Base-by-base conservation (phyloP, 2,888 invertebrate genomes). In the Lasioglossum villosulum region DNA sequence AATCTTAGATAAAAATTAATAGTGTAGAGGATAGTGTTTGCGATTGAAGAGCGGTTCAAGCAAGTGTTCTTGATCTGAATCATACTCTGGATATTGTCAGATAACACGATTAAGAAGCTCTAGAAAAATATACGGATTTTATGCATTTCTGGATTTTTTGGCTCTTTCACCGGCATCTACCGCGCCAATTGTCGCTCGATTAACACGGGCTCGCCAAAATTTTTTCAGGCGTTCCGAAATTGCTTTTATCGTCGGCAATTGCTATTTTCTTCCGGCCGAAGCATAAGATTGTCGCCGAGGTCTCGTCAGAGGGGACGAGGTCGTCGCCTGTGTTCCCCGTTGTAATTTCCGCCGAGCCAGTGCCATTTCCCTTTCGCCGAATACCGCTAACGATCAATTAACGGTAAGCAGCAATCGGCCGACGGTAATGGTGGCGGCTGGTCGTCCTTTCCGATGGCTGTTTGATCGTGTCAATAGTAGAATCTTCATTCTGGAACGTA, bases 371-470 rank as follows among this genome's bases (percentile, higher is more conserved):
- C 82, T 82, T 76, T 80, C 52, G 71, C 19, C 78, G 72, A 82
- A 83, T 78, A 72, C 80, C 78, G 66, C 85, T 86, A 87, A 88
- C 81, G 89, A 89, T 87, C 88, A 82, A 88, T 89, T 88, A 89
- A 48, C 81, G 2, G 76, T 70, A 80, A 82, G 79, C 78, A 83
- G 84, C 71, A 84, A 86, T 88, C 81, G 56, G 0, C 30, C 79
- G 75, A 63, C 34, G 2, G 30, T 68, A 23, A 37, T 10, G 39
- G 42, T 3, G 8, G 23, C 8, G 30, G 59, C 27, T 37, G 73
- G 27, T 30, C 19, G 34, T 16, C 19, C n/a, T 48, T 66, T 34
- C 48, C 72, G 23, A 42, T 72, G 34, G 23, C 48, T 37, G 30
- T 56, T 56, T 14, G 74, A 34, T 52, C 73, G 73, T 34, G 63